Base-by-base conservation (phyloP, 2,797 vertebrate species). In the Myripristis murdjan region DNA sequence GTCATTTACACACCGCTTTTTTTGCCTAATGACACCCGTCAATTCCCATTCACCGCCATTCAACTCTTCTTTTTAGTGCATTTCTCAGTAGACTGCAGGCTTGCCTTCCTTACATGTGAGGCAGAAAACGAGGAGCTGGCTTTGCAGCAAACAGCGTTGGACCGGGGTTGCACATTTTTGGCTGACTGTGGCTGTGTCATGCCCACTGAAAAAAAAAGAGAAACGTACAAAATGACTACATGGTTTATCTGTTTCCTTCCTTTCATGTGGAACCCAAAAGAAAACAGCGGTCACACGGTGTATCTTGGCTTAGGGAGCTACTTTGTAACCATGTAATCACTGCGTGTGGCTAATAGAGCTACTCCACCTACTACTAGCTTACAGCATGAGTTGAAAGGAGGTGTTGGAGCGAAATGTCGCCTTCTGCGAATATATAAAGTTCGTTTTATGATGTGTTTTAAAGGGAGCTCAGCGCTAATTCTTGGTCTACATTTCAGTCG, bases 41-140 rank as follows among this genome's bases (percentile, higher is more conserved):
- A 35, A 51, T 65, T 69, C 51, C 15, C 58, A 51, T 64, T 73
- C 59, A 60, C n/a, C n/a, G 5, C 64, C 70, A 49, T 53, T 44
- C 69, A 44, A 66, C 58, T 62, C 12, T 74, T 41, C 70, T 58
- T 75, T 9, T 37, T 26, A 51, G 41, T 83, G 78, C 74, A 60
- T 88, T 65, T 82, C 15, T 63, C 16, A 64, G 66, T 73, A 75
- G 66, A 73, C 81, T 70, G 84, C 81, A 51, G 63, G 55, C 58
- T 9, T 35, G n/a, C n/a, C n/a, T n/a, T 57, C 48, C 48, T 54
- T 57, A n/a, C 37, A 16, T 73, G 71, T 65, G 54, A 39, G 49
- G 56, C 37, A 6, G 31, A 33, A 14, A 10, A n/a, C 3, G 31
- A 57, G 58, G 35, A 35, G 11, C 6, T 23, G 26, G 22, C 22